Conservation (phyloP, 2,888 invertebrate genomes). For the Pinctada fucata region DNA sequence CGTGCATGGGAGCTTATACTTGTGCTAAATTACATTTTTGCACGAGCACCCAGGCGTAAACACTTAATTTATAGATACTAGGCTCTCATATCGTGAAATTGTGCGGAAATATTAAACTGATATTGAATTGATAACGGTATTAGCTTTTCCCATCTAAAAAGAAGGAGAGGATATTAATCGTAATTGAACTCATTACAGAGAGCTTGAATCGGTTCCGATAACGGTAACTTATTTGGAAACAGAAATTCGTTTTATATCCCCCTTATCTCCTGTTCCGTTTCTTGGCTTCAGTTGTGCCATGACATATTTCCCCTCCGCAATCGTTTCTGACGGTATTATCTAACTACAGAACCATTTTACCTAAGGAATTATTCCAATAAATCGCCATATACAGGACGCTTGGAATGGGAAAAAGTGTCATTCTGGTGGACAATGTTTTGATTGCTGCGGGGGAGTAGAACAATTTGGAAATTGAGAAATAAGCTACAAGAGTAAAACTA, state of each 20-base stretch:
- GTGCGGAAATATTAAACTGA: constrained; percentile 47
- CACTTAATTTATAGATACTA: constrained; percentile 42
- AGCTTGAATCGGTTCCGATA: constrained; percentile 18
- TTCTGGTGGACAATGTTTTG: no score
- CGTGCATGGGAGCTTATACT: constrained; percentile 27
- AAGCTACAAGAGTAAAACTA: no score
- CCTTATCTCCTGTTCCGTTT: neutral
- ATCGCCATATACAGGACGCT: no score
- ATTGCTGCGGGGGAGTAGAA: no score
- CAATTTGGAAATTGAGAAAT: no score
- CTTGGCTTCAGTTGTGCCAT: no score
- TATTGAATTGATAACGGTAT: constrained; percentile 41
- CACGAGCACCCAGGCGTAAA: constrained; percentile 37
- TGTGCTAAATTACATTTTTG: constrained; percentile 42
- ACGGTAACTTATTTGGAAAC: constrained; percentile 6
- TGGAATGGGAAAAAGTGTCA: no score
- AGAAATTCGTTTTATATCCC: neutral
- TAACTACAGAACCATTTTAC: no score
- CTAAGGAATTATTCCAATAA: no score
- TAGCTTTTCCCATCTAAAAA: constrained; percentile 39
- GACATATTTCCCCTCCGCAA: no score
- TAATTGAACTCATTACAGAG: constrained; percentile 43
- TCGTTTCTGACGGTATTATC: no score
- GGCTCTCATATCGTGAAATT: constrained; percentile 46
- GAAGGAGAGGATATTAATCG: constrained; percentile 29